A percentile compares a stretch with the other conserved stretches of the same genome.
Conservation (phyloP, 2,113 vertebrate genomes). For the Poecilia latipinna region DNA sequence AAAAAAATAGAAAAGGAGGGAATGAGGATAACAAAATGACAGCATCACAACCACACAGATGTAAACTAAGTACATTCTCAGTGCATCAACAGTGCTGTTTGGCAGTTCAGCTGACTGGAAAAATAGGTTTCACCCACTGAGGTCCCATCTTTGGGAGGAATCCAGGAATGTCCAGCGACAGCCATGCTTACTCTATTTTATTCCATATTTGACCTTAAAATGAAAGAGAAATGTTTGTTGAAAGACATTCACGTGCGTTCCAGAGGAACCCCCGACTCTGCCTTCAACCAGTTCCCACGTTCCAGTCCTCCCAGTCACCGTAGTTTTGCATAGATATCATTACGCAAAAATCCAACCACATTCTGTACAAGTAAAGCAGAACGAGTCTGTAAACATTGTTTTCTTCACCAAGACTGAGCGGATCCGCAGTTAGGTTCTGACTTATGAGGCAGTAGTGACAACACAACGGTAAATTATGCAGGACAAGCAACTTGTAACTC, state of each 20-base stretch:
- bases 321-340: conserved; percentile 78
- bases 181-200: neutral
- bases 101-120: conserved; percentile 64
- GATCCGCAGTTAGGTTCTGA: conserved; percentile 18
- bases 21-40: conserved; percentile 46
- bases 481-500: conserved; percentile 25
- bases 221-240: conserved; percentile 16
- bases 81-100: conserved; percentile 69
- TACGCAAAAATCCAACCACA: conserved; percentile 66
- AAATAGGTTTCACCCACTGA: conserved; percentile 57
- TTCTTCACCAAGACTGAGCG: conserved; percentile 14
- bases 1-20: conserved; percentile 34
- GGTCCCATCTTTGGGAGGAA: conserved; percentile 50
- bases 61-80: conserved; percentile 76
- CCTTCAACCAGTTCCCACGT: conserved; percentile 9
- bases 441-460: conserved; percentile 30
- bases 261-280: conserved; percentile 21
- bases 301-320: conserved; percentile 48
- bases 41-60: conserved; percentile 51
- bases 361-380: conserved; percentile 61
- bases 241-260: conserved; percentile 18
- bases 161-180: neutral
- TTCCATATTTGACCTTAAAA: conserved; percentile 7
- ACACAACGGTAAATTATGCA: conserved; percentile 30
- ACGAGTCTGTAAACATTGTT: conserved; percentile 60